phyloP scores from a whole-genome alignment of 2,113 vertebrate genomes.

The Camelus bactrianus region DNA sequence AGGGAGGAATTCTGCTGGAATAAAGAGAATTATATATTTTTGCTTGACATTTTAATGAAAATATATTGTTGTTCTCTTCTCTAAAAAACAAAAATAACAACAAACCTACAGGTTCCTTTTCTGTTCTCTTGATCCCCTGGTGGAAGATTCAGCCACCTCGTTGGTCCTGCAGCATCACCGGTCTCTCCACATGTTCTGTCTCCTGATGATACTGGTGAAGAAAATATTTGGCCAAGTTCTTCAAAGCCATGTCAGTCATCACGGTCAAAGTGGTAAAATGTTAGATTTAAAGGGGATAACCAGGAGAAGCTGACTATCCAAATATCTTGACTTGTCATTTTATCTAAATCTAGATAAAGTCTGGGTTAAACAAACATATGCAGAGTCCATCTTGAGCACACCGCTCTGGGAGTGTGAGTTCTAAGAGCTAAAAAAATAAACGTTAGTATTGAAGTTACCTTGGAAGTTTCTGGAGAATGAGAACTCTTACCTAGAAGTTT shows the following conservation, averaged over 20 bases:
- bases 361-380: not conserved
- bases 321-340: not conserved
- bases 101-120: not conserved
- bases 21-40: not conserved
- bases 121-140: not conserved
- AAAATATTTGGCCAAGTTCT: not conserved
- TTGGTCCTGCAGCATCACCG: not conserved
- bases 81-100: not conserved
- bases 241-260: not conserved
- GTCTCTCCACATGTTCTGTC: not conserved
- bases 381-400: not conserved
- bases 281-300: not conserved
- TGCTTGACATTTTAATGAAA: slow-evolving; percentile 18
- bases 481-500: not conserved
- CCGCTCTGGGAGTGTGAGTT: not conserved
- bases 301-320: not conserved
- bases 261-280: not conserved
- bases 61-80: not conserved
- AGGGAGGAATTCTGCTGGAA: not conserved
- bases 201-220: not conserved
- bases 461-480: not conserved
- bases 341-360: not conserved
- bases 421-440: not conserved
- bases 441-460: not conserved
- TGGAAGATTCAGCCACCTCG: not conserved